A percentile compares a stretch with the other conserved stretches of the same genome.
phyloP scores from a whole-genome alignment of 2,113 vertebrate species.

The Antechinus flavipes region DNA sequence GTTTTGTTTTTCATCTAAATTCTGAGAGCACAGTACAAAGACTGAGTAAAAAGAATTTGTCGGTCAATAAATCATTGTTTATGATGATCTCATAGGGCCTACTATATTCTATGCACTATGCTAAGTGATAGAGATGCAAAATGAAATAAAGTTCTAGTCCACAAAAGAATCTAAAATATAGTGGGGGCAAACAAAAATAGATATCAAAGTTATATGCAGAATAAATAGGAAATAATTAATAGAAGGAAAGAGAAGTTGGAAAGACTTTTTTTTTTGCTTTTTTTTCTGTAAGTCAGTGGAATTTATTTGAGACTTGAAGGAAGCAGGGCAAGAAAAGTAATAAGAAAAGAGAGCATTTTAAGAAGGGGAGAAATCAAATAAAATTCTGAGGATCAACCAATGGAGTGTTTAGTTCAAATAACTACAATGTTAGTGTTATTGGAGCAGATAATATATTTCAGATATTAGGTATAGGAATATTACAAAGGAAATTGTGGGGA shows the following conservation, averaged over 20 bases:
- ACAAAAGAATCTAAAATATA: neutral
- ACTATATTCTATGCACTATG: neutral
- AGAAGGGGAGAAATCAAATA: neutral
- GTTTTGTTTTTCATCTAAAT: neutral
- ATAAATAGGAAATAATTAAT: neutral
- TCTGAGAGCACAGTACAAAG: neutral
- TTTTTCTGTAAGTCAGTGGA: neutral
- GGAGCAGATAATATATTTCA: neutral
- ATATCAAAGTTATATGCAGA: neutral
- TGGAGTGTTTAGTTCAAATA: neutral
- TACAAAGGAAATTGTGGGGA: neutral
- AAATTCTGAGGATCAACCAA: neutral
- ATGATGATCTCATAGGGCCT: neutral
- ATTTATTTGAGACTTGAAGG: neutral
- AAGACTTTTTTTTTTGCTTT: neutral
- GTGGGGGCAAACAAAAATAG: neutral
- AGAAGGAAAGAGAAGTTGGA: neutral
- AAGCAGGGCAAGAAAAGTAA: neutral
- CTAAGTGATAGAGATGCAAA: neutral
- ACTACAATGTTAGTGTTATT: neutral
- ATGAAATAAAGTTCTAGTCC: too few relatives aligned
- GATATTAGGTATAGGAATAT: neutral
- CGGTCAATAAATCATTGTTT: neutral
- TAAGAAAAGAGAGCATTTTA: neutral
- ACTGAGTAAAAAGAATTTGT: neutral